Conservation (phyloP, 2,113 vertebrate genomes). For the Panurus biarmicus region DNA sequence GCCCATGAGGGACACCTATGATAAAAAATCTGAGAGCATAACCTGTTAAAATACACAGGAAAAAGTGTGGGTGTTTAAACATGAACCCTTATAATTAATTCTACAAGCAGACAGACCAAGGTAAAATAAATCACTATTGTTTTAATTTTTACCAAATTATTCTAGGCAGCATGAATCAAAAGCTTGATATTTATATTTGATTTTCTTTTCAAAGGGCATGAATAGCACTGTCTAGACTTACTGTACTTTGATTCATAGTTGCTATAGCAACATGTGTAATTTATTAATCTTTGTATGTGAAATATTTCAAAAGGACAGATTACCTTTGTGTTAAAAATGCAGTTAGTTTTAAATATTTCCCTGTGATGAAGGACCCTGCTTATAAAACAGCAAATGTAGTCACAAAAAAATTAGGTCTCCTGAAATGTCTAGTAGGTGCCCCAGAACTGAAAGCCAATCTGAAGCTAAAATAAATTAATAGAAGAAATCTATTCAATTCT, state of each 20-base stretch:
- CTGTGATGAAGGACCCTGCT: constrained; percentile 5
- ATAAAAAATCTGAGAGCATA: background rate
- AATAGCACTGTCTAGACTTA: constrained; percentile 47
- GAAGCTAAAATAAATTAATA: background rate
- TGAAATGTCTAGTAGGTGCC: background rate
- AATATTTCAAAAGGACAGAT: constrained; percentile 57
- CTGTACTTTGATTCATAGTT: constrained; percentile 58
- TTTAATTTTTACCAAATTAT: constrained; percentile 41
- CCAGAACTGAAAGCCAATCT: background rate
- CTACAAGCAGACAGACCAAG: background rate
- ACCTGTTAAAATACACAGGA: background rate
- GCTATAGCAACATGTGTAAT: constrained; percentile 51
- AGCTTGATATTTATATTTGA: constrained; percentile 45
- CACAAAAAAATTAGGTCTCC: background rate
- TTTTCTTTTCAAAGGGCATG: constrained; percentile 46
- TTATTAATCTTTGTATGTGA: constrained; percentile 57
- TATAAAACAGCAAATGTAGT: background rate
- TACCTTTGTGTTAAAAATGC: constrained; percentile 47
- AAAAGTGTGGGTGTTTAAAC: background rate
- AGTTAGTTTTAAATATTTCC: constrained; percentile 52
- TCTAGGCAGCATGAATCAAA: constrained; percentile 1
- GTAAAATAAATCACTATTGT: background rate
- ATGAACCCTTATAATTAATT: background rate
- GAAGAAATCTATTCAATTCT: background rate
- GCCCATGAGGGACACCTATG: background rate